Evolutionary conservation across 2,113 vertebrate species (phyloP).

Genomic region (Psophia crepitans): DNA sequence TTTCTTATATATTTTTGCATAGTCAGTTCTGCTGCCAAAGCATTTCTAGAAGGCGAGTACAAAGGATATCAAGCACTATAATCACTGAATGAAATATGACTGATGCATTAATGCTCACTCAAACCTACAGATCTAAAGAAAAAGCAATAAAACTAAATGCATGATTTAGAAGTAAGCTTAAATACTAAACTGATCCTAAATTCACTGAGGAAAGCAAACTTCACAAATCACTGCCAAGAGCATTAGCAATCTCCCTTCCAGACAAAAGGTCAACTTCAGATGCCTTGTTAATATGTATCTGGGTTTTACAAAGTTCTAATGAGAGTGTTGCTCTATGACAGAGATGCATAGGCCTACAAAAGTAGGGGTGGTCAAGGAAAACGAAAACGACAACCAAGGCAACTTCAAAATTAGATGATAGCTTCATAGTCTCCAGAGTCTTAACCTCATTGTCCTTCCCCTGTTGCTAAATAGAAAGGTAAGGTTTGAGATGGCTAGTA

Average conservation of each 20-base stretch:
- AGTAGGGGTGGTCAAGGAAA: background rate
- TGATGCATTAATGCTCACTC: background rate
- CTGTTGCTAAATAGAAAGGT: background rate
- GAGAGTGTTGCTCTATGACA: background rate
- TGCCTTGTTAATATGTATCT: background rate
- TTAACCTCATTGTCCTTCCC: background rate
- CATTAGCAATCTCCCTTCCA: background rate
- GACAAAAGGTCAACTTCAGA: slow-evolving; percentile 27
- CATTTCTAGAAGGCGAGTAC: slow-evolving; percentile 26
- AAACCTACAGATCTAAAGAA: slow-evolving; percentile 18
- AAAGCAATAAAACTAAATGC: slow-evolving; percentile 32
- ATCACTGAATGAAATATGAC: slow-evolving; percentile 11
- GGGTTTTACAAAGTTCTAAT: background rate
- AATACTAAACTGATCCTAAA: slow-evolving; percentile 25
- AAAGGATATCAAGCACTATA: background rate
- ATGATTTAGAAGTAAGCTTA: slow-evolving; percentile 17
- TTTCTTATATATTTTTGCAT: background rate
- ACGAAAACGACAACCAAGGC: background rate
- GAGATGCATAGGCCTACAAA: background rate
- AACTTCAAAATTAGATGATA: background rate
- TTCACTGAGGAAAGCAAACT: slow-evolving; percentile 21
- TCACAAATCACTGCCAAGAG: background rate
- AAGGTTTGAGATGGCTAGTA: background rate
- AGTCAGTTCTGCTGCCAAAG: slow-evolving; percentile 20
- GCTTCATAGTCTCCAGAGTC: background rate